phyloP scores from a whole-genome alignment of 2,113 vertebrate species.

The Callorhinus ursinus region DNA sequence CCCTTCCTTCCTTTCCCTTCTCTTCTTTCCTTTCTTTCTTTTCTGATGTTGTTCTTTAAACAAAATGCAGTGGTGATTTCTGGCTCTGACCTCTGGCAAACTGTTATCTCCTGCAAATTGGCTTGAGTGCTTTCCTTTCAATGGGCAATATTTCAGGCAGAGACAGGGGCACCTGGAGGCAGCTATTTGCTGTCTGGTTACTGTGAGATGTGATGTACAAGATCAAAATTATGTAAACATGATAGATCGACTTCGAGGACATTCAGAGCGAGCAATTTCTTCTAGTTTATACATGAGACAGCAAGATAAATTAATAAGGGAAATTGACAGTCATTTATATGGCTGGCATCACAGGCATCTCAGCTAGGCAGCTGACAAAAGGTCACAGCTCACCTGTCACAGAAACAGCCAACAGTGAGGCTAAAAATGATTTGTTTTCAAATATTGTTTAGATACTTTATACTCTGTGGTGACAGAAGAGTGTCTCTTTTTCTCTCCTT shows the following conservation, averaged over 20 bases:
- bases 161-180: background rate
- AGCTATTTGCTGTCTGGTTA: constrained; percentile 62
- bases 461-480: constrained; percentile 72
- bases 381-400: constrained; percentile 85
- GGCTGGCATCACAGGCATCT: constrained; percentile 84
- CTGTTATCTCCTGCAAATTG: constrained; percentile 67
- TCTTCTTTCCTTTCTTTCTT: background rate
- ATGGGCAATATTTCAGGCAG: constrained; percentile 41
- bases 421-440: constrained; percentile 87
- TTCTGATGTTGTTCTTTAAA: constrained; percentile 68
- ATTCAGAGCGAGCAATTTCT: constrained; percentile 83
- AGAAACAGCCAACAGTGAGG: constrained; percentile 73
- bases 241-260: constrained; percentile 79
- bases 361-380: constrained; percentile 87
- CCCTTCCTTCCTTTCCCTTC: background rate
- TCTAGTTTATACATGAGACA: constrained; percentile 86
- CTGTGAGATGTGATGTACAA: constrained; percentile 69
- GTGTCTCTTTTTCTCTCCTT: constrained; percentile 48
- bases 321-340: constrained; percentile 91
- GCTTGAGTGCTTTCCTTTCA: constrained; percentile 71
- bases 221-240: constrained; percentile 80
- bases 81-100: constrained; percentile 80
- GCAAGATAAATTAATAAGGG: constrained; percentile 91
- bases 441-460: constrained; percentile 80
- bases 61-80: constrained; percentile 71